A percentile compares a stretch with the other conserved stretches of the same genome.
Conservation (phyloP, 2,888 invertebrate species). For the Pharmacophagus antenor region DNA sequence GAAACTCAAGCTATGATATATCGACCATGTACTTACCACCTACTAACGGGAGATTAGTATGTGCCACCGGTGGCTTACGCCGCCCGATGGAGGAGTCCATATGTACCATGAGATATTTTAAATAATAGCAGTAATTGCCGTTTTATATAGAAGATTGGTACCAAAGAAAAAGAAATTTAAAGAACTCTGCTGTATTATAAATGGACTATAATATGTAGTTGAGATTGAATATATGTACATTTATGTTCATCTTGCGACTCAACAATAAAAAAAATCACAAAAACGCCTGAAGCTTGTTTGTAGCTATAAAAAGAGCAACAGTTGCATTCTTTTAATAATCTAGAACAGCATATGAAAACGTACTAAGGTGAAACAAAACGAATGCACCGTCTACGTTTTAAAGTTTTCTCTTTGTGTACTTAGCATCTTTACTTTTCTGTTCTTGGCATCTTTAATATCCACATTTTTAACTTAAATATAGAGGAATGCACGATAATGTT, state of each 20-base stretch:
- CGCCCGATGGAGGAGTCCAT: too few relatives aligned
- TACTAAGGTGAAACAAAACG: conserved; percentile 21
- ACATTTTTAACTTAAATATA: conserved; percentile 12
- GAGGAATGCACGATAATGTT: conserved; percentile 1
- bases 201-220: too few relatives aligned
- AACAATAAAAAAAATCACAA: not conserved
- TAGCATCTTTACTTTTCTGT: conserved; percentile 11
- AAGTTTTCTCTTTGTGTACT: conserved; percentile 22
- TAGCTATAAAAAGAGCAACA: conserved; percentile 7
- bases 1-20: too few relatives aligned
- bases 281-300: not conserved
- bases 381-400: conserved; percentile 15
- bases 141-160: too few relatives aligned
- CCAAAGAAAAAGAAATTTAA: too few relatives aligned
- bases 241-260: not conserved
- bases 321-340: conserved; percentile 12
- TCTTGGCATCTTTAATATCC: conserved; percentile 19
- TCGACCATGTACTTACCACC: too few relatives aligned
- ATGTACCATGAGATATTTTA: too few relatives aligned
- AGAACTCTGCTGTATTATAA: too few relatives aligned
- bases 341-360: conserved; percentile 5
- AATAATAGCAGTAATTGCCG: too few relatives aligned
- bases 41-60: too few relatives aligned
- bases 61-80: too few relatives aligned
- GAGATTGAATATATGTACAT: too few relatives aligned